Conservation (phyloP, 2,888 invertebrate species). For the Pecten maximus region DNA sequence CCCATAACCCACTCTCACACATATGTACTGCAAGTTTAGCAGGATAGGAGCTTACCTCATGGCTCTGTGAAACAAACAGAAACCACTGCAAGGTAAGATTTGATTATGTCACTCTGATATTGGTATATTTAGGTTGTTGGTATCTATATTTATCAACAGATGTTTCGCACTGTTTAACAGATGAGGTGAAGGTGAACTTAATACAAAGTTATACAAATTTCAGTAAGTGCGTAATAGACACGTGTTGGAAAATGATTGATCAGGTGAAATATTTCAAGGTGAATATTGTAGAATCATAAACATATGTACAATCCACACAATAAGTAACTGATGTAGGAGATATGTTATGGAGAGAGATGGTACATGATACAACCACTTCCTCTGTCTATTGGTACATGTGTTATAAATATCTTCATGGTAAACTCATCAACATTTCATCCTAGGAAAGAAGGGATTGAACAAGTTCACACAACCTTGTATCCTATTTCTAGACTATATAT, state of each 20-base stretch:
- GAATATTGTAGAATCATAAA: too few species aligned
- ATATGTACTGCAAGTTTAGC: slow-evolving; percentile 33
- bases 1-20: background rate
- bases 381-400: background rate
- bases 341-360: background rate
- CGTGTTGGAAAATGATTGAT: background rate
- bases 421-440: background rate
- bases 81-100: background rate
- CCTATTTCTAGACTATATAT: background rate
- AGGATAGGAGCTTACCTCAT: slow-evolving; percentile 1
- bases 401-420: background rate
- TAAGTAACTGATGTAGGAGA: too few species aligned
- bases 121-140: background rate
- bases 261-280: background rate
- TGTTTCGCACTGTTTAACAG: background rate
- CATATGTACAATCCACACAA: background rate
- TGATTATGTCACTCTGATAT: background rate
- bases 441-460: background rate
- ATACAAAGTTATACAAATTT: background rate
- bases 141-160: background rate
- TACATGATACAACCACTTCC: background rate
- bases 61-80: slow-evolving; percentile 10
- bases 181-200: background rate
- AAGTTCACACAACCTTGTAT: background rate
- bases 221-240: background rate